Evolutionary conservation across 23 tunicate genomes (phyloP).

Genomic region (Trididemnum nubilum): DNA sequence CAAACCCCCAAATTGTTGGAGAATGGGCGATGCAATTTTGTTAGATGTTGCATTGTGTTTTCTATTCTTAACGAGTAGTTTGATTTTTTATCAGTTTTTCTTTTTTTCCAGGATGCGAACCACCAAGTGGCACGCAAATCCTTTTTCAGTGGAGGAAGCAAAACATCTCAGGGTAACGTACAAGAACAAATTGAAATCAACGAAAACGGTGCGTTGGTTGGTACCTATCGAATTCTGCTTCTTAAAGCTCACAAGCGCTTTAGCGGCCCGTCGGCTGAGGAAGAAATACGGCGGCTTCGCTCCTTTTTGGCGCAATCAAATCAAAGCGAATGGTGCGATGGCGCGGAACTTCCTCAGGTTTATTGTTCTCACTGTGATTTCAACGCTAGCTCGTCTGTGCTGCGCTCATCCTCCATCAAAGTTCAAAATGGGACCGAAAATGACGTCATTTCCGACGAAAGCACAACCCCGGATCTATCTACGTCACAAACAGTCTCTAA

Average conservation of each 20-base stretch:
- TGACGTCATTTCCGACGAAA: neutral
- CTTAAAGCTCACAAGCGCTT: conserved; percentile 57
- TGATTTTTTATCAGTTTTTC: no score
- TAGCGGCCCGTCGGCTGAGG: conserved; percentile 39
- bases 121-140: neutral
- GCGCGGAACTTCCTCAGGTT: no score
- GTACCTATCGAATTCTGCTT: conserved; percentile 78
- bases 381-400: neutral
- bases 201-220: conserved; percentile 67
- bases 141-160: neutral
- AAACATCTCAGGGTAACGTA: conserved; percentile 25
- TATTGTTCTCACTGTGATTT: neutral
- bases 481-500: no score
- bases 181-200: conserved; percentile 27
- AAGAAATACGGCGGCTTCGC: conserved; percentile 49
- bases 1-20: no score
- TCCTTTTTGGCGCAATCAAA: neutral
- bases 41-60: no score
- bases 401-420: neutral
- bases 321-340: neutral
- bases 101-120: conserved; percentile 11
- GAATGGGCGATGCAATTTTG: no score
- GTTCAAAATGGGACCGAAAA: neutral
- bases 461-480: neutral
- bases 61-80: no score